Percentiles rank a stretch among this genome's conserved stretches.
phyloP scores from a whole-genome alignment of 2,797 vertebrate species.

The Yasuhikotakia modesta region DNA sequence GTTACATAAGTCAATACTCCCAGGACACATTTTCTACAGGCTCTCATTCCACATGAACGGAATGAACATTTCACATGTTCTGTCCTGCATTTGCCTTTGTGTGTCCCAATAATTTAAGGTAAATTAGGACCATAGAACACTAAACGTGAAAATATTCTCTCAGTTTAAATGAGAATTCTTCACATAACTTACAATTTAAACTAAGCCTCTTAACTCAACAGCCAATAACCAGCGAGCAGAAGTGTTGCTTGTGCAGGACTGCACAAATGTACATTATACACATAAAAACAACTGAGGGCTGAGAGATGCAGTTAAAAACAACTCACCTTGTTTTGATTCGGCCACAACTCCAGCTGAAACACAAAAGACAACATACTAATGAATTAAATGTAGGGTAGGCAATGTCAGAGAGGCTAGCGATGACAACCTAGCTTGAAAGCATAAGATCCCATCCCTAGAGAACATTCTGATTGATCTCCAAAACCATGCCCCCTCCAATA shows the following conservation, averaged over 20 bases:
- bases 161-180: background rate
- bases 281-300: background rate
- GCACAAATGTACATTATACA: background rate
- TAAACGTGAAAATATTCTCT: background rate
- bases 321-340: constrained; percentile 36
- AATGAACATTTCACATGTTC: background rate
- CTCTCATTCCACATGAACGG: background rate
- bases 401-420: too few species aligned
- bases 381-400: too few species aligned
- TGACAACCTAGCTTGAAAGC: too few species aligned
- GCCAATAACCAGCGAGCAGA: background rate
- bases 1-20: background rate
- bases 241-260: background rate
- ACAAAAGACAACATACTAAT: background rate
- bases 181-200: background rate
- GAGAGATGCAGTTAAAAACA: background rate
- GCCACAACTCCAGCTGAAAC: constrained; percentile 5
- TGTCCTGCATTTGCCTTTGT: background rate
- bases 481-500: too few species aligned
- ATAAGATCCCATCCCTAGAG: too few species aligned
- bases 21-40: background rate
- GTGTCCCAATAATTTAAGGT: background rate
- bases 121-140: constrained; percentile 7
- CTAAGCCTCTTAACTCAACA: background rate
- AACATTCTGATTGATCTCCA: too few species aligned